Percentiles rank a stretch among this genome's conserved stretches.
These are phyloP conservation scores for Rachycentron canadum DNA, from an alignment of 2,797 vertebrate genomes.

Conservation along the genomic window DNA sequence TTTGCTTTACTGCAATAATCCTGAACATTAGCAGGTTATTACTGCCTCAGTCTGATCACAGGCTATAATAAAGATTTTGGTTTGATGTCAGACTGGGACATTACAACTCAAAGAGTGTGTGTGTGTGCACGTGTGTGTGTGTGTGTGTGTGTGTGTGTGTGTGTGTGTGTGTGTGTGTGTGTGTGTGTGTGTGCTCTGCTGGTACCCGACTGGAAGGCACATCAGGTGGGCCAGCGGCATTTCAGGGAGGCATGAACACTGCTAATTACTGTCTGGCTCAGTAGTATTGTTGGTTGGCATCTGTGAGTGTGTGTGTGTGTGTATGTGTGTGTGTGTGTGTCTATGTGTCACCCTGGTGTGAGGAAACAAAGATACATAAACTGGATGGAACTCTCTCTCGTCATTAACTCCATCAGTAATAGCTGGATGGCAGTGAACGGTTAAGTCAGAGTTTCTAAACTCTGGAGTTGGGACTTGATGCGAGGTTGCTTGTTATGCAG, in stretches of 20 bases:
- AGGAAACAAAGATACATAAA: conserved; percentile 53
- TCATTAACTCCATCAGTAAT: conserved; percentile 51
- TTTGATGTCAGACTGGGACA: conserved; percentile 42
- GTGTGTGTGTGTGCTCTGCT: conserved; percentile 21
- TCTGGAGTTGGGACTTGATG: conserved; percentile 5
- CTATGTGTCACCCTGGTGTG: conserved; percentile 49
- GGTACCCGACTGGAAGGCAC: conserved; percentile 61
- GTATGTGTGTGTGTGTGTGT: conserved; percentile 5
- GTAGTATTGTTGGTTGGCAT: conserved; percentile 62
- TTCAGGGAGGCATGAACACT: conserved; percentile 70
- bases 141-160: conserved; percentile 15
- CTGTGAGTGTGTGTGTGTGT: conserved; percentile 33
- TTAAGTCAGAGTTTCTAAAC: conserved; percentile 26
- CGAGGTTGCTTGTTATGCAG: conserved; percentile 20
- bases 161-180: conserved; percentile 32
- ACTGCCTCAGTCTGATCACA: conserved; percentile 49
- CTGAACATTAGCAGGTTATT: conserved; percentile 46
- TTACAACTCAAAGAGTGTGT: conserved; percentile 2
- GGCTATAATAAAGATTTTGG: conserved; percentile 38
- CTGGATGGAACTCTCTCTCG: conserved; percentile 47
- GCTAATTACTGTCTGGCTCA: conserved; percentile 76
- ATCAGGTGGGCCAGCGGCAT: conserved; percentile 67
- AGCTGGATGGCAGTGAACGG: conserved; percentile 22
- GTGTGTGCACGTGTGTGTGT: too few relatives aligned
- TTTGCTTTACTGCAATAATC: conserved; percentile 25